Evolutionary conservation across 1,140 invertebrate genomes (phyloP), one percentile per base, ranked within the genome.

Genomic region (Sogatella furcifera): DNA sequence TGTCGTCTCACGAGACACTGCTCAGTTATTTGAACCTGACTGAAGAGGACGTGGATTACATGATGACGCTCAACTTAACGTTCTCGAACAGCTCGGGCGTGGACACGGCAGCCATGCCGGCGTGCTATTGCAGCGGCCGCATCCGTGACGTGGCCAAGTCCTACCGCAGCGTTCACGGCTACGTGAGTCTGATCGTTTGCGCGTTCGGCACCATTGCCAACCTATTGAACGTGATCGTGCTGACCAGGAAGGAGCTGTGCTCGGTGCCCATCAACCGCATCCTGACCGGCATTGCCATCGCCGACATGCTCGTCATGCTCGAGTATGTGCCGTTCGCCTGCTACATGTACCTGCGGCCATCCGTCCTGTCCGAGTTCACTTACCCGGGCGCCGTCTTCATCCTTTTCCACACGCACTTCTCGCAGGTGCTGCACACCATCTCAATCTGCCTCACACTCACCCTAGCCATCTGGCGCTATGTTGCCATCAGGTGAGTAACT

Each of bases 131-230:
- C 22, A 43, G 46, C 17, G 49, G 31, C 17, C 49, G 44, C 41
- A 43, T 60, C 11, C 52, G 31, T 38, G 58, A 60, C 46, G 34
- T 60, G 22, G 59, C 34, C 11, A 44, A 52, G 11, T 31, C 46
- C 31, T 60, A 60, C 22, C 14, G 69, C 59, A 65, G 74, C 73
- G 60, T 74, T 69, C 54, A 72, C 71, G 84, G 85, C 1, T 87
- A 87, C 71, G 69, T 85, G 15, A 80, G 83, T 15, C 71, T 89
- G 2, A 67, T 80, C 1, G 86, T 97, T 2, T 96, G 93, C 71
- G 72, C 89, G 21, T 90, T 95, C 65, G 93, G 94, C 19, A 88
- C 88, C 42, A 75, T 95, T 56, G 88, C 91, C n/a, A 97, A 97
- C 70, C 75, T 90, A 13, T 74, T 95, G 38, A 97, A 95, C 70